These are phyloP conservation scores for Pogoniulus pusillus DNA, from an alignment of 2,797 vertebrate species.

Conservation along the genomic window DNA sequence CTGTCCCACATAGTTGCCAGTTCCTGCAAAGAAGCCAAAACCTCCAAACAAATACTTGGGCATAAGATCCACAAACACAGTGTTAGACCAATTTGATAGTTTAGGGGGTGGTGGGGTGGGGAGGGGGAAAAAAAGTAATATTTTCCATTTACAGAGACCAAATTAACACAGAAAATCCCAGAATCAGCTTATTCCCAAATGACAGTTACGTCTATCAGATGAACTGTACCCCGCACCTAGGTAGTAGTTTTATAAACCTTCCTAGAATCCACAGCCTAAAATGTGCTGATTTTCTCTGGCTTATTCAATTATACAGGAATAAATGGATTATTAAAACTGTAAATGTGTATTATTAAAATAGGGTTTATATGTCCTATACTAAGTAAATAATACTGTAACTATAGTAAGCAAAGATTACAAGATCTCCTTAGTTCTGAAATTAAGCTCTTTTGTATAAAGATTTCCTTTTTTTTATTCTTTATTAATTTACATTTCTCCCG, in stretches of 20 bases:
- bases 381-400: background rate
- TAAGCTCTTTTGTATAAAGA: background rate
- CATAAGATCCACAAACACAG: background rate
- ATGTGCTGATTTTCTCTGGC: background rate
- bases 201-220: background rate
- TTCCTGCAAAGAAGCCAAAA: background rate
- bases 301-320: background rate
- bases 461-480: background rate
- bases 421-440: background rate
- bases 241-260: background rate
- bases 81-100: background rate
- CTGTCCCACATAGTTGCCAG: background rate
- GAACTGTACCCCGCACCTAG: background rate
- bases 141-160: background rate
- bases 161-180: background rate
- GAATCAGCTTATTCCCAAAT: background rate
- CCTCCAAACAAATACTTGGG: fast-evolving
- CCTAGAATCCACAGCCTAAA: background rate
- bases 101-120: too few relatives aligned
- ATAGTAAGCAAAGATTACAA: background rate
- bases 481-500: background rate
- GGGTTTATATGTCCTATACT: background rate
- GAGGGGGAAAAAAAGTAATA: background rate
- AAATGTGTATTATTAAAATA: background rate
- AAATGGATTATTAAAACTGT: background rate